These are phyloP conservation scores for Cryptophagus acutangulus DNA, from an alignment of 2,888 invertebrate genomes.

Conservation along the genomic window DNA sequence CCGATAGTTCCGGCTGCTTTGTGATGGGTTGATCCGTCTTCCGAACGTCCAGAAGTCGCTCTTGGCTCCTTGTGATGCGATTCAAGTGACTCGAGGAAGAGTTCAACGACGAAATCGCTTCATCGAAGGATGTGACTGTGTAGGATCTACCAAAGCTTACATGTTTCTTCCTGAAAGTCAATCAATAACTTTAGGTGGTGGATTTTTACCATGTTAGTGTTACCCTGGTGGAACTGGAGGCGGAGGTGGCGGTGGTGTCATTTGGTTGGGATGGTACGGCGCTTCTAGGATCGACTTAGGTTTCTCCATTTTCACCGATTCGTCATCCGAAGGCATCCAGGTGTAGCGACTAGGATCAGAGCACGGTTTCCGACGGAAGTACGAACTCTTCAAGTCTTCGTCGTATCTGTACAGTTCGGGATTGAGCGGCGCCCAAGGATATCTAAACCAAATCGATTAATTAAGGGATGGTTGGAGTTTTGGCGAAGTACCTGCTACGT, in stretches of 20 bases:
- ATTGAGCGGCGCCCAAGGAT: constrained; percentile 57
- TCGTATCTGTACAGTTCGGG: constrained; percentile 61
- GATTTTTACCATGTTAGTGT: constrained; percentile 7
- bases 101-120: constrained; percentile 52
- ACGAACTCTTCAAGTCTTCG: constrained; percentile 72
- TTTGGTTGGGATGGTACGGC: constrained; percentile 17
- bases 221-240: constrained; percentile 25
- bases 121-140: constrained; percentile 79
- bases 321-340: constrained; percentile 75
- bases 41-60: constrained; percentile 72
- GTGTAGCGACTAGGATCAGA: constrained; percentile 72
- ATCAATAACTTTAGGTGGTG: neutral
- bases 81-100: constrained; percentile 43
- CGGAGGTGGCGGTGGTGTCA: constrained; percentile 17
- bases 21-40: constrained; percentile 50
- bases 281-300: constrained; percentile 50
- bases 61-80: constrained; percentile 56
- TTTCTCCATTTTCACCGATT: constrained; percentile 67
- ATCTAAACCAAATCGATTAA: constrained; percentile 45
- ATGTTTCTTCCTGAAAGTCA: constrained; percentile 68
- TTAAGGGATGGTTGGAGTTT: neutral
- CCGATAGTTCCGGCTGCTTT: constrained; percentile 48
- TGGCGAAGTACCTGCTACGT: constrained; percentile 47
- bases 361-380: constrained; percentile 74
- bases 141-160: constrained; percentile 87